phyloP scores from a whole-genome alignment of 2,888 invertebrate species.

The Drosophila anceps region DNA sequence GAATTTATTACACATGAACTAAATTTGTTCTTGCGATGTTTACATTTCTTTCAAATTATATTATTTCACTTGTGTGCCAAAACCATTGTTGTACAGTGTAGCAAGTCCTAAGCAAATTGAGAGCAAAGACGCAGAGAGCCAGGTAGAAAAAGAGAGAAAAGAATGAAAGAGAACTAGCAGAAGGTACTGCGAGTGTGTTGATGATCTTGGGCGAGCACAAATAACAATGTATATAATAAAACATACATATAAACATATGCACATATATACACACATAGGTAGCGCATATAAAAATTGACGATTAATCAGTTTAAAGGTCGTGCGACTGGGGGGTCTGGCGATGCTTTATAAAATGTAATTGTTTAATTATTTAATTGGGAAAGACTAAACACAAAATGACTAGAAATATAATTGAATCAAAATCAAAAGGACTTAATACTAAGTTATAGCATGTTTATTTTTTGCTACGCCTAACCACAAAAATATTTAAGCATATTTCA shows the following conservation, averaged over 20 bases:
- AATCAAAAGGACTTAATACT: background rate
- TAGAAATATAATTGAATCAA: background rate
- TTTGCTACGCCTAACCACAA: background rate
- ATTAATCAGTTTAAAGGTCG: constrained; percentile 74
- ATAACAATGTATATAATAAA: constrained; percentile 1
- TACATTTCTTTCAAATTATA: background rate
- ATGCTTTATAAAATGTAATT: constrained; percentile 3
- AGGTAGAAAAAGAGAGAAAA: background rate
- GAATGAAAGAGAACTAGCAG: background rate
- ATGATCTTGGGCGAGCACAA: constrained; percentile 19
- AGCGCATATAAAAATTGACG: constrained; percentile 7
- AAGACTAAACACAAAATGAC: background rate
- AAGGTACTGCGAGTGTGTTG: constrained; percentile 10
- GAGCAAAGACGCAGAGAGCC: background rate
- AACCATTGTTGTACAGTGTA: background rate
- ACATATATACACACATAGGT: constrained; percentile 1
- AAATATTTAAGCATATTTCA: background rate
- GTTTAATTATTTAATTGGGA: constrained; percentile 20
- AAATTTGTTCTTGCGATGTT: too few species aligned
- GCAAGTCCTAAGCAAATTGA: constrained; percentile 1
- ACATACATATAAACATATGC: background rate
- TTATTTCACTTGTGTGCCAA: background rate
- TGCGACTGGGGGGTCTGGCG: constrained; percentile 17
- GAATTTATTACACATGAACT: too few species aligned
- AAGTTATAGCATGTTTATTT: background rate